Conservation (phyloP, 2,113 vertebrate genomes). For the Eclectus roratus region DNA sequence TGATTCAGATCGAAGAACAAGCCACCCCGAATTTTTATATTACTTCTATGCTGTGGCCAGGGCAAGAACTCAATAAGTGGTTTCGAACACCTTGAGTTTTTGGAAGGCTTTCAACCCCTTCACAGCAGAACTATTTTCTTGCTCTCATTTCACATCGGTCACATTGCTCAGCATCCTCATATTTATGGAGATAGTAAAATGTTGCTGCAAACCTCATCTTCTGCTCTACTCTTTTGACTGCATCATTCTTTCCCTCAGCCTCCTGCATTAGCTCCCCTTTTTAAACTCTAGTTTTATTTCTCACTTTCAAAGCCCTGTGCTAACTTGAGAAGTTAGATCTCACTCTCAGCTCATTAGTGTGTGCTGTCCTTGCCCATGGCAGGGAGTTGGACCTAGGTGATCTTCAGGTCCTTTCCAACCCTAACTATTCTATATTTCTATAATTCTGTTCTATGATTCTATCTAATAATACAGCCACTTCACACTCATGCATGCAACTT, state of each 20-base stretch:
- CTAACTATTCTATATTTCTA: too few relatives aligned
- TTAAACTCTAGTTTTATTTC: neutral
- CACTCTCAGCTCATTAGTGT: neutral
- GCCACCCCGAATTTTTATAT: neutral
- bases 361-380: too few relatives aligned
- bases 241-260: neutral
- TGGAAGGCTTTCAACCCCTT: neutral
- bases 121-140: neutral
- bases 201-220: neutral
- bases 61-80: neutral
- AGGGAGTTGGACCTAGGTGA: too few relatives aligned
- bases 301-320: neutral
- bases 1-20: neutral
- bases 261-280: neutral
- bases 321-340: neutral
- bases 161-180: neutral
- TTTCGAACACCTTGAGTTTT: neutral
- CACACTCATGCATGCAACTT: neutral
- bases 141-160: neutral
- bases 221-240: neutral
- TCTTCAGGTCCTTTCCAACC: too few relatives aligned
- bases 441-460: too few relatives aligned
- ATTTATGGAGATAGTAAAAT: neutral
- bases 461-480: neutral
- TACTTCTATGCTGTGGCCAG: neutral